Base-by-base conservation (phyloP, 2,888 invertebrate genomes). In the Eudemis profundana region DNA sequence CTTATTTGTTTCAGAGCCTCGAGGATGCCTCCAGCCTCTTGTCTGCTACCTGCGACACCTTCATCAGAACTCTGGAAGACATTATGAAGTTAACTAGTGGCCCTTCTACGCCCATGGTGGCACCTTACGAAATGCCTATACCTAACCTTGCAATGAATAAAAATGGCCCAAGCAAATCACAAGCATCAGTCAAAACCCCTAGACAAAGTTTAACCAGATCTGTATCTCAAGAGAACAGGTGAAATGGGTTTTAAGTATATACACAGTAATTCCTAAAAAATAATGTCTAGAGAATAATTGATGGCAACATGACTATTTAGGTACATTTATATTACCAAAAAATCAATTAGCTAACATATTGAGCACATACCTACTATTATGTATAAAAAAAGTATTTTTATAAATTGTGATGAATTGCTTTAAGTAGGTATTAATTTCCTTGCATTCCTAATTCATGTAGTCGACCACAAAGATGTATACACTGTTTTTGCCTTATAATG, bases 11-110 rank as follows among this genome's bases (percentile, higher is more conserved):
- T 47, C 89, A 95, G 95, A 94, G 94, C 92, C 92, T 95, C 78
- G 93, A 95, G 77, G 96, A 96, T 84, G 95, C 95, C 3, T 95
- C 96, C 8, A 94, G 94, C 78, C 90, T 96, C 70, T 86, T 97
- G 38, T 94, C 94, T 67, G 95, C 95, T 44, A 97, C 96, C 57
- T 97, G 96, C 93, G 96, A 97, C 87, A 96, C 96, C 33, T 96
- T 97, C 83, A 96, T 96, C 70, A 93, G 95, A 81, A 96, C 96
- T 19, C 89, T 97, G 73, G 96, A 97, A 85, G 96, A 96, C 73
- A 96, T 96, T 74, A 95, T 96, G 94, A 94, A 93, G 81, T 80
- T 94, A 56, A 89, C 94, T 21, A 92, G 92, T 49, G 78, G 74
- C 64, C 71, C 78, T 40, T 78, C 78, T 67, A 72, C 68, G 17